Conservation (phyloP, 2,113 vertebrate species). For the Neofelis nebulosa region DNA sequence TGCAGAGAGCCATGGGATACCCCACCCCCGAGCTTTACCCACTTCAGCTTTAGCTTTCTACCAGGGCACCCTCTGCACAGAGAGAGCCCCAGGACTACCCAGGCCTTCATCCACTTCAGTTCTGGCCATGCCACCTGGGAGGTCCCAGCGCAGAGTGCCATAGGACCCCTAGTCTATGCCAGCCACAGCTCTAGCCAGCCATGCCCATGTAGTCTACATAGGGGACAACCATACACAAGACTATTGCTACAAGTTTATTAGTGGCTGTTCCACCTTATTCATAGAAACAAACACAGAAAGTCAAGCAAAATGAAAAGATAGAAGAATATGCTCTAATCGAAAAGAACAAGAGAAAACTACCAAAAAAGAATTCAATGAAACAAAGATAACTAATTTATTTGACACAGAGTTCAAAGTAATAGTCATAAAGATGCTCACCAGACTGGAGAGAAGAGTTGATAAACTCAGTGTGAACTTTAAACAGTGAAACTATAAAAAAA, state of each 20-base stretch:
- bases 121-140: background rate
- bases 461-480: background rate
- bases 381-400: background rate
- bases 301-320: background rate
- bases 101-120: background rate
- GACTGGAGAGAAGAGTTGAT: background rate
- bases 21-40: background rate
- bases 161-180: background rate
- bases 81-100: background rate
- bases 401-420: background rate
- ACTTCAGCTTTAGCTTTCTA: background rate
- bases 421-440: background rate
- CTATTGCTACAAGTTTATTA: background rate
- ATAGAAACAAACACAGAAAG: background rate
- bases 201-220: background rate
- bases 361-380: background rate
- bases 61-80: background rate
- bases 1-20: background rate
- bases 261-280: background rate
- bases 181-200: background rate
- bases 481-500: background rate
- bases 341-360: background rate
- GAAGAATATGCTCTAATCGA: background rate
- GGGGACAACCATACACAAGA: background rate
- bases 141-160: background rate